Evolutionary conservation across 2,888 invertebrate species (phyloP).

Genomic region (Limenitis camilla): DNA sequence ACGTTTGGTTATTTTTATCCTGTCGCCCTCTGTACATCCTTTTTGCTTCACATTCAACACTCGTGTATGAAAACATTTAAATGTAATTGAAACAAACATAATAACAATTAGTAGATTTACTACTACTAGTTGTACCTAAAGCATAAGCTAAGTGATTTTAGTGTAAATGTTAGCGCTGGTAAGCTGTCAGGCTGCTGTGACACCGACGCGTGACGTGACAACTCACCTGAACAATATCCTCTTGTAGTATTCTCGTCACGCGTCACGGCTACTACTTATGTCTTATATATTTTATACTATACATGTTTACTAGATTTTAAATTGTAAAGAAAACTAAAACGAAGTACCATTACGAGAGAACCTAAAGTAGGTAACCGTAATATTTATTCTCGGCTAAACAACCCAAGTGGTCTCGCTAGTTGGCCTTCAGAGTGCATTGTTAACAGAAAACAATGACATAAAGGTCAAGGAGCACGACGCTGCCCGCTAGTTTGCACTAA

Average conservation of each 20-base stretch:
- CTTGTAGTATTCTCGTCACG: conserved; percentile 1
- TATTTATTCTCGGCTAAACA: background rate
- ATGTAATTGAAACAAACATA: no score
- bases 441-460: conserved; percentile 10
- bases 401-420: conserved; percentile 11
- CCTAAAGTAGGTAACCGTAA: background rate
- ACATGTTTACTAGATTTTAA: no score
- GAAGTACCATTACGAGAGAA: no score
- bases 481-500: background rate
- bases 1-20: no score
- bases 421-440: conserved; percentile 11
- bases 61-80: no score
- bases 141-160: background rate
- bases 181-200: no score
- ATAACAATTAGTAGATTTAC: no score
- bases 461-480: conserved; percentile 12
- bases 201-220: background rate
- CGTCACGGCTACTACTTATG: background rate
- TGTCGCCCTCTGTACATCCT: no score
- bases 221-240: background rate
- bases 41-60: no score
- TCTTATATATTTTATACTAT: background rate
- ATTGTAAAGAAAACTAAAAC: no score
- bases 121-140: no score
- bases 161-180: background rate